Evolutionary conservation across 2,113 vertebrate genomes (phyloP).

Genomic region (Hoplias malabaricus): DNA sequence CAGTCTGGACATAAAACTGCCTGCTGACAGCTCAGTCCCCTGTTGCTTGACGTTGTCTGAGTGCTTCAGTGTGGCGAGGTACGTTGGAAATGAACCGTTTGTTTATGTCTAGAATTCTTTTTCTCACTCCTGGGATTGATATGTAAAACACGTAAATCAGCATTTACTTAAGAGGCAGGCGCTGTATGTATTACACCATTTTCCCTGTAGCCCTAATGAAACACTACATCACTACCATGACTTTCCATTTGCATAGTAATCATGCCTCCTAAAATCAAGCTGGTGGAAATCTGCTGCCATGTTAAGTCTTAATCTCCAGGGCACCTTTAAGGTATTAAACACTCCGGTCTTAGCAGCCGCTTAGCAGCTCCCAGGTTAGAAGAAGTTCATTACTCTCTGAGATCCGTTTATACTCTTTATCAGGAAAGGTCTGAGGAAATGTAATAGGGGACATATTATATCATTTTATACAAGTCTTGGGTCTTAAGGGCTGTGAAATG

Average conservation of each 20-base stretch:
- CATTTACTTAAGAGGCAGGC: not conserved
- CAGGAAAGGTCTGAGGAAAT: not conserved
- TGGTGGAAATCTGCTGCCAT: not conserved
- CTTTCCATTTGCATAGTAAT: constrained; percentile 24
- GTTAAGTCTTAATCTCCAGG: not conserved
- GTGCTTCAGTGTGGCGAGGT: not conserved
- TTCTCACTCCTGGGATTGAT: not conserved
- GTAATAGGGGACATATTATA: too few relatives aligned
- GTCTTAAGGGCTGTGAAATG: too few relatives aligned
- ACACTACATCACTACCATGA: not conserved
- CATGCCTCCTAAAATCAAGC: not conserved
- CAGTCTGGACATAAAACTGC: not conserved
- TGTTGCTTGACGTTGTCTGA: constrained; percentile 12
- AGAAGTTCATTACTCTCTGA: not conserved
- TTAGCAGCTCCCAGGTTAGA: not conserved
- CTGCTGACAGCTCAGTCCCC: not conserved
- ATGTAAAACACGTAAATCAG: not conserved
- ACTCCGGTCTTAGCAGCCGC: not conserved
- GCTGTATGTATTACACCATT: not conserved
- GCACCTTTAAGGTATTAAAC: not conserved
- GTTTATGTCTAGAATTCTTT: not conserved
- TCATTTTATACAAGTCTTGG: too few relatives aligned
- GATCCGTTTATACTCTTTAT: not conserved
- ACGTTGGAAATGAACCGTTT: not conserved
- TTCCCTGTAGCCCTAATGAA: constrained; percentile 5